A percentile compares a stretch with the other conserved stretches of the same genome.
These are phyloP conservation scores for Corythornis cristatus DNA, from an alignment of 2,113 vertebrate species.

Conservation along the genomic window DNA sequence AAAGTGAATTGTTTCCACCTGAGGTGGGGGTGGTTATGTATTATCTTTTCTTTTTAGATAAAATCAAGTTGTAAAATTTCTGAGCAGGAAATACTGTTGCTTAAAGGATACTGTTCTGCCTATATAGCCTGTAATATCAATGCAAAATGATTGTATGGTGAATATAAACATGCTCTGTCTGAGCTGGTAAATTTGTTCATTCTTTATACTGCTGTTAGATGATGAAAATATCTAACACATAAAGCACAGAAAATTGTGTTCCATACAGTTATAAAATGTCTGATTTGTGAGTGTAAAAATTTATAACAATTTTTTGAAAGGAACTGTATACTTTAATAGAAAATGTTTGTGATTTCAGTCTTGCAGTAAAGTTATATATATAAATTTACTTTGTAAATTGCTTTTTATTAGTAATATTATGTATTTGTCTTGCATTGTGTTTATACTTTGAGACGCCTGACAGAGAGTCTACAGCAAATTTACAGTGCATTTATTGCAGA, in stretches of 20 bases:
- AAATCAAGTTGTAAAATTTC: neutral
- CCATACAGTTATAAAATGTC: neutral
- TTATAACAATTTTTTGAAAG: neutral
- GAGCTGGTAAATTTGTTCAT: neutral
- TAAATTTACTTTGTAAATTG: neutral
- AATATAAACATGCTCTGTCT: neutral
- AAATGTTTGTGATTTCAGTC: neutral
- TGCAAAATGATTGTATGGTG: neutral
- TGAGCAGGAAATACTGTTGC: neutral
- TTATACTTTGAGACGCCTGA: neutral
- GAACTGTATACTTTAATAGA: neutral
- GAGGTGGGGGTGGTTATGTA: accelerated
- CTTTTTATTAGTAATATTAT: neutral
- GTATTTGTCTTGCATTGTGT: neutral
- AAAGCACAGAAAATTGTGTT: neutral
- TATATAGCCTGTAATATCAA: neutral
- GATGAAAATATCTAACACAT: neutral
- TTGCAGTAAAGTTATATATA: neutral
- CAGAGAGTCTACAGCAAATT: neutral
- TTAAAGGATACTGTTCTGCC: neutral
- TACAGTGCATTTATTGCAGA: neutral
- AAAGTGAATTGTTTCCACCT: neutral
- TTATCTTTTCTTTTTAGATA: neutral
- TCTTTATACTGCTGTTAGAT: neutral
- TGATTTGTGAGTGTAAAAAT: neutral